A percentile compares a stretch with the other conserved stretches of the same genome.
Evolutionary conservation across 2,797 vertebrate species (phyloP).

Genomic region (Arrhamphus sclerolepis): DNA sequence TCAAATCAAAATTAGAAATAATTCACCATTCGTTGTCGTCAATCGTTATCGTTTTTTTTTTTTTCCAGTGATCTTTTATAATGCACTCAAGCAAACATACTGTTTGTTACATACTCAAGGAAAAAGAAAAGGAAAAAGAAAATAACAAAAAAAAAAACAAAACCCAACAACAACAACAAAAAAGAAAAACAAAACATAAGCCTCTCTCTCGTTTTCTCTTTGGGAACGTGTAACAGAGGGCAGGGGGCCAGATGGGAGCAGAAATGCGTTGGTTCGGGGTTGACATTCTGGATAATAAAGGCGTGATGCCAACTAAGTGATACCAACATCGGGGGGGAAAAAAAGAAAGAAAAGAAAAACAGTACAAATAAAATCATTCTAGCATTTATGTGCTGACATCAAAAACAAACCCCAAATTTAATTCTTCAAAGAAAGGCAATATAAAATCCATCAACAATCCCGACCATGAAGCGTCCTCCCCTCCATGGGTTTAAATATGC

Average conservation of each 20-base stretch:
- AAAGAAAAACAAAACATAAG: too few relatives aligned
- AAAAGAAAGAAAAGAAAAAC: conserved; percentile 2
- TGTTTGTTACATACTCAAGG: conserved; percentile 40
- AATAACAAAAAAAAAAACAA: too few relatives aligned
- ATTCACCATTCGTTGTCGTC: conserved; percentile 58
- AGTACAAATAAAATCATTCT: conserved; percentile 44
- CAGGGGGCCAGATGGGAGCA: too few relatives aligned
- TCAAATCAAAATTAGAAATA: conserved; percentile 71
- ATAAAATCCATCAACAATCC: conserved; percentile 42
- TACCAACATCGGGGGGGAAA: conserved; percentile 20
- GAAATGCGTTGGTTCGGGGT: conserved; percentile 28
- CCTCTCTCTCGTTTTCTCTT: conserved; percentile 46
- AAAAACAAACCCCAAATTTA: conserved; percentile 38
- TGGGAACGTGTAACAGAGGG: conserved; percentile 39
- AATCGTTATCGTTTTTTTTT: conserved; percentile 31
- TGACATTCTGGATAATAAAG: conserved; percentile 65
- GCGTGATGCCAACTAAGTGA: conserved; percentile 53
- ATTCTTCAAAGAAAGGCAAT: conserved; percentile 73
- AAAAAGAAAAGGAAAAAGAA: conserved; percentile 13
- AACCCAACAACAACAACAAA: too few relatives aligned
- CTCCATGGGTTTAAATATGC: conserved; percentile 34
- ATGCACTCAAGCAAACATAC: conserved; percentile 39
- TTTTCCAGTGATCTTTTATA: conserved; percentile 63
- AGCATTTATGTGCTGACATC: conserved; percentile 52
- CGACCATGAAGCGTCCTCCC: conserved; percentile 17